Base-by-base conservation (phyloP, 2,113 vertebrate species). In the Corapipo altera region DNA sequence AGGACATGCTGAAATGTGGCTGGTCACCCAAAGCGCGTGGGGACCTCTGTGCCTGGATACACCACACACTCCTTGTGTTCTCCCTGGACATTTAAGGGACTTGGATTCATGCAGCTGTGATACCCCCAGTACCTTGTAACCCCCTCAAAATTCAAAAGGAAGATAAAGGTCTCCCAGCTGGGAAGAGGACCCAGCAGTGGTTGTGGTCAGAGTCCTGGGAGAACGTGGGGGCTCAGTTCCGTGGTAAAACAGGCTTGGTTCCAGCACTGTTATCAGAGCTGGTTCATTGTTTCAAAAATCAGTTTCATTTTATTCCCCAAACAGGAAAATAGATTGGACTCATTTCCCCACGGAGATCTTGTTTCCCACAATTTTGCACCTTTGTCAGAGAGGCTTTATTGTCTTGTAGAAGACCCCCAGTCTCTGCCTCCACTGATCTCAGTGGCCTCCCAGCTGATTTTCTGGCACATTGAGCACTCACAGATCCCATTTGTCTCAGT, bases 271-370 rank as follows among this genome's bases (percentile, higher is more conserved):
- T 18, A 51, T 61, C 43, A 39, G 52, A 87, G 19, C 5, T 81
- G 24, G 13, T 37, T 89, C 11, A 19, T 86, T 65, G 4, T 57
- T 46, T 64, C 55, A 92, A 74, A 95, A 79, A 75, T 57, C 77
- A 55, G n/a, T 93, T 95, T 95, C 22, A 39, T 94, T 94, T 73
- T 94, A 82, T 89, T 91, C 78, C 55, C 59, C 33, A 85, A 55
- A 55, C 2, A 43, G 75, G 72, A 69, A 92, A 93, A 78, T 4
- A 32, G 70, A 35, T 49, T 46, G 58, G 93, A 92, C 75, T 67
- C 12, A 76, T 91, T 89, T 58, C 35, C 41, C 59, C 33, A 15
- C 7, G 13, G 30, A 90, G 92, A 67, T 49, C 82, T 75, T 35
- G 30, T 92, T 87, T 92, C 51, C 71, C 46, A 43, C 1, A 3